Base-by-base conservation (phyloP, 2,797 vertebrate genomes). In the Tympanoctomys barrerae region DNA sequence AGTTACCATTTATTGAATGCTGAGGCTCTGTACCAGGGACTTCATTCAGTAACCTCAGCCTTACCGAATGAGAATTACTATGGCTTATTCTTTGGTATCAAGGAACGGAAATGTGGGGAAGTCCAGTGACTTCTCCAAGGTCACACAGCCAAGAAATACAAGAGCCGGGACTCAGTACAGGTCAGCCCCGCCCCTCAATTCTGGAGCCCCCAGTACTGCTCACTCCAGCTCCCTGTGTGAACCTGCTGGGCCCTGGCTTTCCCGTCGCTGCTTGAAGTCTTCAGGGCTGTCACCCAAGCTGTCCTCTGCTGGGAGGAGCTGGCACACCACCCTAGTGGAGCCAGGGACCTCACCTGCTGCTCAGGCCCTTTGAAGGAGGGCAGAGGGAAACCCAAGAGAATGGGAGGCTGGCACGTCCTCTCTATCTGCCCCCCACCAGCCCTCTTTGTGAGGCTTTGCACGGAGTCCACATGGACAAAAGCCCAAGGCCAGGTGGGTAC, bases 201-300 rank as follows among this genome's bases (percentile, higher is more conserved):
- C 18, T 5, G 26, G 52, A 33, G 10, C 21, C 86, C 75, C 64
- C 42, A 33, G 57, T 66, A 22, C 87, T 42, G 24, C 59, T 78
- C 31, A 6, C 26, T 90, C 71, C 46, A 36, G 59, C 28, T 75
- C 28, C 84, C 33, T 79, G 13, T 36, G 42, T 49, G 42, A 49
- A n/a, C 18, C 31, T 39, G 5, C 4, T 57, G 31, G 49, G 68
- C 97, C 97, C 96, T 95, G 96, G 95, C 96, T 98, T 95, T 94
- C 93, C 94, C 94, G 95, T 96, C 97, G 96, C 98, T 98, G 98
- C 97, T 96, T 88, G 89, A 96, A 95, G 98, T 98, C 98, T 98
- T 97, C 96, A 96, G 94, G 96, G 87, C 94, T 73, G 85, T 96
- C 98, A 98, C 96, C 95, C 64, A 83, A 33, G 22, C 82, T 21